These are phyloP conservation scores for Centrocercus urophasianus DNA, from an alignment of 2,113 vertebrate genomes.

Conservation along the genomic window DNA sequence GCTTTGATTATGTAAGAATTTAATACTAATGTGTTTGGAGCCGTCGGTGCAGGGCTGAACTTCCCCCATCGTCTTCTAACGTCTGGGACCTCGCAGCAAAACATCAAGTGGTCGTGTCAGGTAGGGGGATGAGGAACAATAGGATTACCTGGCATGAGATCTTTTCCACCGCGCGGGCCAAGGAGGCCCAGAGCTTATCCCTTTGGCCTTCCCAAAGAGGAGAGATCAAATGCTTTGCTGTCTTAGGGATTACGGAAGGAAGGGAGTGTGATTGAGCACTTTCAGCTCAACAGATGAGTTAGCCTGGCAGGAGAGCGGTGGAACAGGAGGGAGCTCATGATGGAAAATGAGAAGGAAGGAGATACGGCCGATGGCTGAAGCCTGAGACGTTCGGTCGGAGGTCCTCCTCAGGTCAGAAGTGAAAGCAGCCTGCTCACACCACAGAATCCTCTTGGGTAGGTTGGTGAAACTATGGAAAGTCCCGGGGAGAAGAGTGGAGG, in stretches of 20 bases:
- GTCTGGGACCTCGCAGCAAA: conserved; percentile 11
- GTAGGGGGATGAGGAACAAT: background rate
- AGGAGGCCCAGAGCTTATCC: conserved; percentile 33
- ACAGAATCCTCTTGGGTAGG: background rate
- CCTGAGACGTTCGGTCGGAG: background rate
- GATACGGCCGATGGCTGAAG: background rate
- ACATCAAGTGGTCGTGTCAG: background rate
- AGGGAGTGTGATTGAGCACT: background rate
- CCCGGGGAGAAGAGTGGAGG: background rate
- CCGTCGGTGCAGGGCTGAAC: background rate
- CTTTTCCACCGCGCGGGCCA: conserved; percentile 22
- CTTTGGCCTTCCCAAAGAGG: conserved; percentile 1
- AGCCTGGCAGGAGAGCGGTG: background rate
- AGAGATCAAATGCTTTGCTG: conserved; percentile 26
- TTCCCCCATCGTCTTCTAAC: background rate
- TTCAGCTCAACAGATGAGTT: background rate
- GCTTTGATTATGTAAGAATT: conserved; percentile 57
- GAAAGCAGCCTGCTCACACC: accelerated
- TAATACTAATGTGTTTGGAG: conserved; percentile 49
- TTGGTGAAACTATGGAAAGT: background rate
- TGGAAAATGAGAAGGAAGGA: background rate
- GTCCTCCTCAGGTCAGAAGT: background rate
- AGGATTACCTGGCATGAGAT: conserved; percentile 43
- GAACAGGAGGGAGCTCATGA: background rate
- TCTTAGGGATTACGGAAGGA: conserved; percentile 3